Evolutionary conservation across 2,113 vertebrate species (phyloP).

Genomic region (Brachyhypopomus gauderio): DNA sequence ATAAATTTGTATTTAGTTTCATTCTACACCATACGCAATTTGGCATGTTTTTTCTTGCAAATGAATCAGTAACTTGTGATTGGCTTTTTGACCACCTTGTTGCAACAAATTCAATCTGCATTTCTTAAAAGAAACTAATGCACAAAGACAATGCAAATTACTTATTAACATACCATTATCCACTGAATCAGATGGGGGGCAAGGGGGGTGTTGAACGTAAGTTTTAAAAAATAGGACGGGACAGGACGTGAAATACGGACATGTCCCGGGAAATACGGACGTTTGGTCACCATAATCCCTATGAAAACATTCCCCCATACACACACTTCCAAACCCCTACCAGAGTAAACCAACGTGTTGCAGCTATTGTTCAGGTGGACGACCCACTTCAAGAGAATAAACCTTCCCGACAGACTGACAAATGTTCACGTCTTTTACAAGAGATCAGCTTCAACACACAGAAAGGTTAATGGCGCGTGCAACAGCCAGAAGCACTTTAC

Average conservation of each 20-base stretch:
- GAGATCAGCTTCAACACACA: slow-evolving; percentile 37
- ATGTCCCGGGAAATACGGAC: too few relatives aligned
- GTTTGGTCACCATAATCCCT: not conserved
- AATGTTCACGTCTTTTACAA: slow-evolving; percentile 37
- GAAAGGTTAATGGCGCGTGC: slow-evolving; percentile 51
- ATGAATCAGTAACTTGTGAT: not conserved
- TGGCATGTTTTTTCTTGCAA: too few relatives aligned
- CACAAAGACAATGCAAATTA: not conserved
- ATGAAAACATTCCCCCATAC: not conserved
- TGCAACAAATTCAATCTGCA: not conserved
- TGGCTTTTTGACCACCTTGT: not conserved
- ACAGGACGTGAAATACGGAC: too few relatives aligned
- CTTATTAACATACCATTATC: slow-evolving; percentile 7
- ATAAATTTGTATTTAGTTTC: too few relatives aligned
- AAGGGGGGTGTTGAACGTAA: too few relatives aligned
- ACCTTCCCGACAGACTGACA: slow-evolving; percentile 33
- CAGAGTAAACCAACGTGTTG: not conserved
- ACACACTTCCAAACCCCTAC: not conserved
- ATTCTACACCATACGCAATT: too few relatives aligned
- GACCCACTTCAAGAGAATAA: slow-evolving; percentile 14
- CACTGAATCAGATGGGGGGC: not conserved
- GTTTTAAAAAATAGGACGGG: too few relatives aligned
- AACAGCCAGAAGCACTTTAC: slow-evolving; percentile 65
- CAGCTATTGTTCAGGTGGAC: not conserved
- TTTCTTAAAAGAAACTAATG: slow-evolving; percentile 11